These are phyloP conservation scores for Cladopsammia gracilis DNA, from an alignment of 64 coral and sea anemone species.

Conservation along the genomic window DNA sequence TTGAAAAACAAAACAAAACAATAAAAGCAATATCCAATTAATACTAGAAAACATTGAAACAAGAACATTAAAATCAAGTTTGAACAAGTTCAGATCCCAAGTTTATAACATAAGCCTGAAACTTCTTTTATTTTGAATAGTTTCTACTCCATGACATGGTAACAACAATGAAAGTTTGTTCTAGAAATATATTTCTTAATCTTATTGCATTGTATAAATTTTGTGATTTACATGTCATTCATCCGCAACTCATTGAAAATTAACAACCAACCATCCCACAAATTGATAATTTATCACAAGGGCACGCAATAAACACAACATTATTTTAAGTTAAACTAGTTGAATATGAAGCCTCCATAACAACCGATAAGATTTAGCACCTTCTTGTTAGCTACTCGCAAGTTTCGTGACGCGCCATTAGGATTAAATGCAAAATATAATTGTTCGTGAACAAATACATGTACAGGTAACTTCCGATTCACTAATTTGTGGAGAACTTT, in stretches of 20 bases:
- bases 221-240: not conserved
- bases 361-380: not conserved
- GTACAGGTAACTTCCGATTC: slow-evolving; percentile 22
- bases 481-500: slow-evolving; percentile 13
- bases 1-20: too few species aligned
- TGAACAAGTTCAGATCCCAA: too few species aligned
- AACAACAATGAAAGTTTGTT: too few species aligned
- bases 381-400: not conserved
- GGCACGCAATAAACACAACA: not conserved
- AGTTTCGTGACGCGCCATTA: not conserved
- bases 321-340: not conserved
- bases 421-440: slow-evolving; percentile 13
- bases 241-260: slow-evolving; percentile 20
- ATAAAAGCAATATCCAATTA: too few species aligned
- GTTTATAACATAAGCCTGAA: too few species aligned
- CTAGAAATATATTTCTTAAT: too few species aligned
- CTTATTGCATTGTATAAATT: not conserved
- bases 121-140: too few species aligned
- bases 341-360: not conserved
- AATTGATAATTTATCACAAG: not conserved
- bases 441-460: slow-evolving; percentile 39
- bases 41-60: too few species aligned
- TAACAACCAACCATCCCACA: not conserved
- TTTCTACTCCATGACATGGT: too few species aligned
- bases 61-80: too few species aligned